Evolutionary conservation across 1,140 invertebrate genomes (phyloP).

Genomic region (Drosophila pseudoobscura): DNA sequence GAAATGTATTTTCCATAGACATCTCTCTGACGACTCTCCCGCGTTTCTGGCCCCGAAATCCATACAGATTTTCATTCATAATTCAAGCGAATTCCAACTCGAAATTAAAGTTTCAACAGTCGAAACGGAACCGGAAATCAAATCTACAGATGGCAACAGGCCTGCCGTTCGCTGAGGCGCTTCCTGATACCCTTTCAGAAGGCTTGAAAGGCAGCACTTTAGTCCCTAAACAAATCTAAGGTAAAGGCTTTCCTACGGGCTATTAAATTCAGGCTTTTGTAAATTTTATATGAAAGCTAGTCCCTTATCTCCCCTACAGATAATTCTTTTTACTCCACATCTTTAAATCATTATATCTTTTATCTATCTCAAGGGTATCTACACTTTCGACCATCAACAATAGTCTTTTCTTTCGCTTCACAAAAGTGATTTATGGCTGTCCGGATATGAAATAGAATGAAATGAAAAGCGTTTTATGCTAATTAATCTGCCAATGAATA

Average conservation of each 20-base stretch:
- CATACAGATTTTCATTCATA: conserved; percentile 29
- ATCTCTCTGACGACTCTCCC: background rate
- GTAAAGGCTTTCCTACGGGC: too few relatives aligned
- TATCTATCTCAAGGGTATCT: too few relatives aligned
- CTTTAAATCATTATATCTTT: too few relatives aligned
- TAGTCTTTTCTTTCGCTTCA: background rate
- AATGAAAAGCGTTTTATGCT: conserved; percentile 42
- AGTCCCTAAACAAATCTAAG: too few relatives aligned
- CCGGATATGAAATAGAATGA: conserved; percentile 68
- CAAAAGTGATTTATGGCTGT: conserved; percentile 49
- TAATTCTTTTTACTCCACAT: too few relatives aligned
- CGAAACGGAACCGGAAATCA: conserved; percentile 52
- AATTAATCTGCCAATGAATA: conserved; percentile 43
- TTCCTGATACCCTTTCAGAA: background rate
- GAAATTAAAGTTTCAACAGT: conserved; percentile 31
- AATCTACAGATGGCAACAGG: conserved; percentile 24
- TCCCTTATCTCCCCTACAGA: too few relatives aligned
- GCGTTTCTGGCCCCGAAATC: background rate
- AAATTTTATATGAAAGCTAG: too few relatives aligned
- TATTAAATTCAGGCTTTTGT: too few relatives aligned
- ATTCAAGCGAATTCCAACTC: conserved; percentile 12
- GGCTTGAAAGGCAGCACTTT: too few relatives aligned
- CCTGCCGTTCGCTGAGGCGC: conserved; percentile 5
- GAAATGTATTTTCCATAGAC: background rate
- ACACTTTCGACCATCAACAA: too few relatives aligned